Percentiles rank a stretch among this genome's conserved stretches.
Conservation (phyloP, 2,113 vertebrate genomes). For the Pycnonotus jocosus region DNA sequence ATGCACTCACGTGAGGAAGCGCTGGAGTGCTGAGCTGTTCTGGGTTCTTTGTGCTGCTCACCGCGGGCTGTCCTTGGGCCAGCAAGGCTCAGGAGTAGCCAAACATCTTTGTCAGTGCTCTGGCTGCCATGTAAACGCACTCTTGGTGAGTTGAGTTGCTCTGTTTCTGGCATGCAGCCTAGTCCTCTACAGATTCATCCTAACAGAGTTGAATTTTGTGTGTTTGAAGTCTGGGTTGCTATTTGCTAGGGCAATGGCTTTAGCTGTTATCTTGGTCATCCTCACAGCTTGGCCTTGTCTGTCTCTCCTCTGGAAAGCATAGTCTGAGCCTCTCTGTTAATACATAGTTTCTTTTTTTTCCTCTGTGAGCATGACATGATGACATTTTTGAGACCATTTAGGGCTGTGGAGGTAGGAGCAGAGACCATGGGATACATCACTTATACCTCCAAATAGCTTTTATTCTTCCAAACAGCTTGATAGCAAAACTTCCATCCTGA, state of each 20-base stretch:
- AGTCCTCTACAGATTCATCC: neutral
- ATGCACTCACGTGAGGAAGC: neutral
- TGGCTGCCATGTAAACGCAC: neutral
- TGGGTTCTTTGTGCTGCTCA: neutral
- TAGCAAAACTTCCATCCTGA: neutral
- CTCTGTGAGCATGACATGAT: neutral
- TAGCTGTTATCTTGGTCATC: neutral
- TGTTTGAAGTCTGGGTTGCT: neutral
- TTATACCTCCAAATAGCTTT: neutral
- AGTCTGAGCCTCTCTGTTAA: neutral
- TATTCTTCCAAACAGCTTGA: neutral
- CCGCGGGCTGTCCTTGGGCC: rapidly evolving
- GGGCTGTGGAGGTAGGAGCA: neutral
- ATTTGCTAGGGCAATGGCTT: neutral
- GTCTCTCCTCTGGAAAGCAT: neutral
- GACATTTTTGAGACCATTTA: neutral
- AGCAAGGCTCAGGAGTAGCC: neutral
- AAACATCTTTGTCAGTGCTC: neutral
- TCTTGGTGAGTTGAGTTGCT: neutral
- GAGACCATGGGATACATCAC: neutral
- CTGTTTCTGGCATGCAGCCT: neutral
- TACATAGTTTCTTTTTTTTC: rapidly evolving
- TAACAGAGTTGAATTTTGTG: neutral
- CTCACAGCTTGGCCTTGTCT: neutral
- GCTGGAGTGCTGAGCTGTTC: neutral